Percentiles rank a stretch among this genome's conserved stretches.
Conservation (phyloP, 2,113 vertebrate species). For the Rallus limicola region DNA sequence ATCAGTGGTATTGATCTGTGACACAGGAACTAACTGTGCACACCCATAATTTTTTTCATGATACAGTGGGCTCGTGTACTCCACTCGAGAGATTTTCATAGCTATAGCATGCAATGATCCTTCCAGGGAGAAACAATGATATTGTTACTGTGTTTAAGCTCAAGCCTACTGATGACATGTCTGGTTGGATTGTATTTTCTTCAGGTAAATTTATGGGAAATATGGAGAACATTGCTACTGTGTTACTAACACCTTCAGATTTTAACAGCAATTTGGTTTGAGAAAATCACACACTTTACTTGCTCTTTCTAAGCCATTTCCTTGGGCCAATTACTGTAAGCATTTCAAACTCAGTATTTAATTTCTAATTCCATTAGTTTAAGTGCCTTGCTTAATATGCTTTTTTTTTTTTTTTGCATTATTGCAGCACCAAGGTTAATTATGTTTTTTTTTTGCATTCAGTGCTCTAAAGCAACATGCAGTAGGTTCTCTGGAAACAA, state of each 20-base stretch:
- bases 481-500: slow-evolving; percentile 51
- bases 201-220: neutral
- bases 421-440: slow-evolving; percentile 5
- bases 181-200: neutral
- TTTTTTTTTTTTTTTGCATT: neutral
- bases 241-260: neutral
- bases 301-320: slow-evolving; percentile 23
- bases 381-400: slow-evolving; percentile 22
- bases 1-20: neutral
- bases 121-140: neutral
- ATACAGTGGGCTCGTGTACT: neutral
- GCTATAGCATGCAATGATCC: neutral
- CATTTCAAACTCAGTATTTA: slow-evolving; percentile 23
- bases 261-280: neutral
- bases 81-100: neutral
- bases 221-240: neutral
- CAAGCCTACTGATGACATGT: neutral
- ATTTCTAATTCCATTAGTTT: neutral
- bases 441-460: slow-evolving; percentile 55
- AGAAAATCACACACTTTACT: neutral
- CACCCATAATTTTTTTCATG: neutral
- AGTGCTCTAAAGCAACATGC: neutral
- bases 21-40: neutral
- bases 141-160: neutral
- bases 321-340: neutral